phyloP scores from a whole-genome alignment of 1,140 invertebrate genomes.

The Penaeus indicus region DNA sequence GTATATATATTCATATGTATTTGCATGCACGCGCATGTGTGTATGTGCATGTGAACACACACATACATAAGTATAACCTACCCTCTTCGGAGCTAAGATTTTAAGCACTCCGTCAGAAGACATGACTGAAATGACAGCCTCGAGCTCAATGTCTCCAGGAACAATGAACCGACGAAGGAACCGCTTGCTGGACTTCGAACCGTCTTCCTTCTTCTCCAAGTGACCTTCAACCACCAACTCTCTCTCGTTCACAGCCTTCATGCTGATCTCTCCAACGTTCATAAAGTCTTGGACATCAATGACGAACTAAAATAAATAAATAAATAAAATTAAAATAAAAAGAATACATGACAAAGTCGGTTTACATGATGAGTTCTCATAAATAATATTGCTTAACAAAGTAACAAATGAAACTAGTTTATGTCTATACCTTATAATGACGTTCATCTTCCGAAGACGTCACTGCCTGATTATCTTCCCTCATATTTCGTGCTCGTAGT shows the following conservation, averaged over 20 bases:
- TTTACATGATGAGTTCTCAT: background rate
- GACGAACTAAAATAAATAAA: conserved; percentile 24
- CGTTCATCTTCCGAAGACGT: conserved; percentile 2
- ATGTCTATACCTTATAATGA: background rate
- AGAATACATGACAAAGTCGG: background rate
- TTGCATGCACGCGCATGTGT: too few species aligned
- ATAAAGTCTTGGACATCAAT: conserved; percentile 57
- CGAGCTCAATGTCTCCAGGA: conserved; percentile 76
- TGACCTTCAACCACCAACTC: conserved; percentile 51
- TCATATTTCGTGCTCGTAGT: conserved; percentile 16
- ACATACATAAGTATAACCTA: background rate
- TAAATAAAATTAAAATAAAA: background rate
- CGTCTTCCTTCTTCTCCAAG: conserved; percentile 20
- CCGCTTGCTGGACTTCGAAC: conserved; percentile 73
- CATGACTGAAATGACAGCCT: conserved; percentile 73
- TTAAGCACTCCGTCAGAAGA: conserved; percentile 52
- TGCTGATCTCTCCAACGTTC: conserved; percentile 41
- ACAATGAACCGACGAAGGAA: conserved; percentile 82
- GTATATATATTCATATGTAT: too few species aligned
- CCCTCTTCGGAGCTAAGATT: conserved; percentile 70
- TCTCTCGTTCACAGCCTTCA: conserved; percentile 38
- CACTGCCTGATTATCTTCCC: conserved; percentile 15
- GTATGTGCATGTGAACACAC: too few species aligned
- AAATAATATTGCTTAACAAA: background rate
- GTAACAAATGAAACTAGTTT: too few species aligned